Conservation (phyloP, 2,797 vertebrate genomes). For the Sebastes oblongus region DNA sequence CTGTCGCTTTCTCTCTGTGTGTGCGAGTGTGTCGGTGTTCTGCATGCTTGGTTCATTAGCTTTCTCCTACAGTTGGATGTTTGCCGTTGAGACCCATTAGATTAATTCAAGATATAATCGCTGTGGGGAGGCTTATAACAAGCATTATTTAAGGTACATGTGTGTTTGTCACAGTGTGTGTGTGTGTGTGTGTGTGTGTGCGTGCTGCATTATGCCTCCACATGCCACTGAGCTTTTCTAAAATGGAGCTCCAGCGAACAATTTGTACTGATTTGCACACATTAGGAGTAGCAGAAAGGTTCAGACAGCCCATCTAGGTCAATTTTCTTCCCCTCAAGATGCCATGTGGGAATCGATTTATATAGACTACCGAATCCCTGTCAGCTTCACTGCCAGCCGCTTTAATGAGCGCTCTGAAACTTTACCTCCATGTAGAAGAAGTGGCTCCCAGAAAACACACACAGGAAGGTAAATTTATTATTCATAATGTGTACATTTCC, state of each 20-base stretch:
- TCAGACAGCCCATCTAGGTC: slow-evolving; percentile 28
- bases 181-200: neutral
- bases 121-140: slow-evolving; percentile 3
- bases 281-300: slow-evolving; percentile 55
- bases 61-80: neutral
- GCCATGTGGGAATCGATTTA: slow-evolving; percentile 52
- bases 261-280: slow-evolving; percentile 67
- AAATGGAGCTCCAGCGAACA: slow-evolving; percentile 33
- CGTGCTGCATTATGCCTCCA: neutral
- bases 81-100: slow-evolving; percentile 19
- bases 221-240: slow-evolving; percentile 1
- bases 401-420: slow-evolving; percentile 14
- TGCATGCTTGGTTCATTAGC: slow-evolving; percentile 22
- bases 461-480: neutral
- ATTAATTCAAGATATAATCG: slow-evolving; percentile 27
- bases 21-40: slow-evolving; percentile 14
- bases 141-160: slow-evolving; percentile 21
- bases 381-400: slow-evolving; percentile 16
- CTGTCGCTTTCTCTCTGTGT: neutral
- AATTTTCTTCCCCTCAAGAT: slow-evolving; percentile 38
- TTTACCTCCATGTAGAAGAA: neutral
- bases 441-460: neutral
- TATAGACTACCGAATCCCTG: slow-evolving; percentile 24
- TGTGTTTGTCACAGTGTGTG: slow-evolving; percentile 6
- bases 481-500: neutral